Base-by-base conservation (phyloP, 2,888 invertebrate species). In the Pachycephus smyrnensis region DNA sequence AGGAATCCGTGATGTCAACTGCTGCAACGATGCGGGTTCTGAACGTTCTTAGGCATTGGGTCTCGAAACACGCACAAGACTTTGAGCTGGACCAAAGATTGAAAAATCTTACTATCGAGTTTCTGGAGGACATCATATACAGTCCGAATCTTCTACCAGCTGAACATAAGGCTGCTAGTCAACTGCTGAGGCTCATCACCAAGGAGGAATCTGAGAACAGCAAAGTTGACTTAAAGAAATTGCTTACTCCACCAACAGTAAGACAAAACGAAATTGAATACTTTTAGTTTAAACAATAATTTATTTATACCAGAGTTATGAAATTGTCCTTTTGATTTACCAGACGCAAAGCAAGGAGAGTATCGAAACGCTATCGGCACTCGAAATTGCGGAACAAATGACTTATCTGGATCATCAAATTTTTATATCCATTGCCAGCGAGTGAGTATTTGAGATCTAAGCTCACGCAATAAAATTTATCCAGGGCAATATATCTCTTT, bases 21-120 rank as follows among this genome's bases (percentile, higher is more conserved):
- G 98, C 98, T n/a, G 97, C 97, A 77, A 98, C 97, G 0, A 98
- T 98, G 97, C 92, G 98, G 80, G 98, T 98, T 0, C 93, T 98
- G 0, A 97, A 97, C 90, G 97, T 98, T 2, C 93, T 98, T 74
- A 94, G 97, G 81, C 98, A 98, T 90, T 98, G 98, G 98, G 96
- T 97, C 55, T 96, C 96, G 1, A 98, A 98, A 91, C 97, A 98
- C 90, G 95, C 96, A 0, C 96, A 97, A 92, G 97, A 97, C 91
- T 97, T 97, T 91, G 97, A 97, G 92, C 94, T 94, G 23, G 95
- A 97, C 88, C 94, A 94, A 71, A 94, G 94, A 77, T 93, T 98
- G 79, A 95, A 96, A 82, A 94, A 94, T 35, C 92, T 96, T 85
- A 96, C 97, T 0, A 96, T 96, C 88, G 96, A 97, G 88, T 97